These are phyloP conservation scores for Carlito syrichta DNA, from an alignment of 2,113 vertebrate species.

Conservation along the genomic window DNA sequence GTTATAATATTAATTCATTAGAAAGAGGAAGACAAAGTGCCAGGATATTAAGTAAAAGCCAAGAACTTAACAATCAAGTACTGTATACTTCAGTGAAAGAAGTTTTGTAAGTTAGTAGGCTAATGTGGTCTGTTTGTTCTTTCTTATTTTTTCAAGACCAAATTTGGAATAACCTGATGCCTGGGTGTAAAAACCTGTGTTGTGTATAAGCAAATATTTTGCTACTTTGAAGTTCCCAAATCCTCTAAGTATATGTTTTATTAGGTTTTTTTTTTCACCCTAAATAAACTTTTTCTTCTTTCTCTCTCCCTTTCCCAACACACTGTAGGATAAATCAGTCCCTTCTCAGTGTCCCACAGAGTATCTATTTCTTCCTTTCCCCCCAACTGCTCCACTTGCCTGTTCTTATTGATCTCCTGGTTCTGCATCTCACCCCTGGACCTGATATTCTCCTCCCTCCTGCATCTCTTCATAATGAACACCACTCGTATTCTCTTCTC, in stretches of 20 bases:
- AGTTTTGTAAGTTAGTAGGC: not conserved
- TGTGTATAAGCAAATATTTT: not conserved
- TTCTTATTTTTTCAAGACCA: constrained; percentile 2
- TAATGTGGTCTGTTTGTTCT: not conserved
- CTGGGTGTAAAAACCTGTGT: not conserved
- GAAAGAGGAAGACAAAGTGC: not conserved
- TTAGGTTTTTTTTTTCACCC: not conserved
- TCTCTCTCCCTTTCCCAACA: no score
- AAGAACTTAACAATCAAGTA: not conserved
- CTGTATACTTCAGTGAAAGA: not conserved
- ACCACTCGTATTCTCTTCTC: not conserved
- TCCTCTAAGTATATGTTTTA: not conserved
- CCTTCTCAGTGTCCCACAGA: not conserved
- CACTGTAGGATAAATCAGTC: not conserved
- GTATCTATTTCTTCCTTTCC: not conserved
- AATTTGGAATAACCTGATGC: not conserved
- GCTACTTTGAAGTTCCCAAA: not conserved
- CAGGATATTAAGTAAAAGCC: not conserved
- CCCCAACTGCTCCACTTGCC: not conserved
- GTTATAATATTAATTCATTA: not conserved
- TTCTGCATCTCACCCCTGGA: not conserved
- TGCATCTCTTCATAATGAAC: not conserved
- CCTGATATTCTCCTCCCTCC: not conserved
- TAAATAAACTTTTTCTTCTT: not conserved
- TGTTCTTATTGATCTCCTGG: not conserved